Conservation (phyloP, 2,888 invertebrate species). For the Podotricha telesiphe region DNA sequence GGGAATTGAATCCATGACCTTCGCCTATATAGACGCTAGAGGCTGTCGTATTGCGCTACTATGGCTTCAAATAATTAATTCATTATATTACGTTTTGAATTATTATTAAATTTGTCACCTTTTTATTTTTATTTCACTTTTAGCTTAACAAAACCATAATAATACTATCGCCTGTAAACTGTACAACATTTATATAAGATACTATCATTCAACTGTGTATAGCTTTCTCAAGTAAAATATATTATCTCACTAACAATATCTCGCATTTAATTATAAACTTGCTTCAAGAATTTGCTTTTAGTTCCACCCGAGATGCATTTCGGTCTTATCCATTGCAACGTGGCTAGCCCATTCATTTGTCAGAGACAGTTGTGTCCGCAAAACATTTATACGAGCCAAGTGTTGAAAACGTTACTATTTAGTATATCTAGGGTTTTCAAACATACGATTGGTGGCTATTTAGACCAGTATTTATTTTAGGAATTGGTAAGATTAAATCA, state of each 20-base stretch:
- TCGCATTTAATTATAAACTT: conserved; percentile 20
- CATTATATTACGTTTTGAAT: too few relatives aligned
- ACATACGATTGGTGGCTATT: not conserved
- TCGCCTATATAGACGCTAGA: too few relatives aligned
- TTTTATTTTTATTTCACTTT: too few relatives aligned
- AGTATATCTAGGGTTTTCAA: conserved; percentile 27
- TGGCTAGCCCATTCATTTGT: conserved; percentile 48
- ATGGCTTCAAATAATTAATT: too few relatives aligned
- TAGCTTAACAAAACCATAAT: not conserved
- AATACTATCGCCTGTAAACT: not conserved
- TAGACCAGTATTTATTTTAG: not conserved
- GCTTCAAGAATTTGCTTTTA: conserved; percentile 19
- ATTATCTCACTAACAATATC: conserved; percentile 3
- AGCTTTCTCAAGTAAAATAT: conserved; percentile 11
- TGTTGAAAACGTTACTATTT: conserved; percentile 52
- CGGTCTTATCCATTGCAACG: conserved; percentile 31
- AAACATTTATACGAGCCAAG: conserved; percentile 46
- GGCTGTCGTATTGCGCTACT: too few relatives aligned
- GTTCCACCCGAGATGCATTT: conserved; percentile 28
- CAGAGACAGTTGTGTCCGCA: conserved; percentile 48
- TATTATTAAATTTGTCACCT: too few relatives aligned
- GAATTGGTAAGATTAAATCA: too few relatives aligned
- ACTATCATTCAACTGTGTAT: not conserved
- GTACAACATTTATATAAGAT: conserved; percentile 4
- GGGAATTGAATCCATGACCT: too few relatives aligned